A percentile compares a stretch with the other conserved stretches of the same genome.
phyloP scores from a whole-genome alignment of 2,113 vertebrate genomes.

The Raja brachyura region DNA sequence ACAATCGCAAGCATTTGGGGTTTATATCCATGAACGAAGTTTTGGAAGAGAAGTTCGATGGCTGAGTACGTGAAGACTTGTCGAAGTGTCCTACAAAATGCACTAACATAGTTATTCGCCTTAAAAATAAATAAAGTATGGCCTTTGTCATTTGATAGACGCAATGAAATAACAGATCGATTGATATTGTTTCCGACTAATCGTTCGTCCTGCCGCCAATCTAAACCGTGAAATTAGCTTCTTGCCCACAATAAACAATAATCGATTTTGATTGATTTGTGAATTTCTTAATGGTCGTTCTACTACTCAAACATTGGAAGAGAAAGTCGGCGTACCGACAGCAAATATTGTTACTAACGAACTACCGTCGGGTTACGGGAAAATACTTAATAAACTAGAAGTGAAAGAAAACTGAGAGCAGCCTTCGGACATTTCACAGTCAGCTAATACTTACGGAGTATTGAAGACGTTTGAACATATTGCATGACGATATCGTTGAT shows the following conservation, averaged over 20 bases:
- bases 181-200: slow-evolving; percentile 45
- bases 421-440: background rate
- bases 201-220: slow-evolving; percentile 41
- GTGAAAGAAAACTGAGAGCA: background rate
- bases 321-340: background rate
- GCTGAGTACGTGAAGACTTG: background rate
- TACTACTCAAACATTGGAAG: background rate
- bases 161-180: slow-evolving; percentile 44
- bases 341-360: background rate
- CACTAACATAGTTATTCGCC: slow-evolving; percentile 43
- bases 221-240: background rate
- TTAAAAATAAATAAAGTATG: slow-evolving; percentile 45
- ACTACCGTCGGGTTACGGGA: background rate
- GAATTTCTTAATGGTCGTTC: background rate
- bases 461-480: background rate
- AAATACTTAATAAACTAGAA: background rate
- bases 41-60: background rate
- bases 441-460: too few relatives aligned
- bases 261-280: background rate
- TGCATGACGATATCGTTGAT: slow-evolving; percentile 37
- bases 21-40: slow-evolving; percentile 7
- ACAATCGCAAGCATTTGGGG: background rate
- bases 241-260: background rate
- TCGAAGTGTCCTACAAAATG: slow-evolving; percentile 1
- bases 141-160: slow-evolving; percentile 47